phyloP scores from a whole-genome alignment of 92 coral and sea anemone genomes.

The Desmophyllum pertusum region DNA sequence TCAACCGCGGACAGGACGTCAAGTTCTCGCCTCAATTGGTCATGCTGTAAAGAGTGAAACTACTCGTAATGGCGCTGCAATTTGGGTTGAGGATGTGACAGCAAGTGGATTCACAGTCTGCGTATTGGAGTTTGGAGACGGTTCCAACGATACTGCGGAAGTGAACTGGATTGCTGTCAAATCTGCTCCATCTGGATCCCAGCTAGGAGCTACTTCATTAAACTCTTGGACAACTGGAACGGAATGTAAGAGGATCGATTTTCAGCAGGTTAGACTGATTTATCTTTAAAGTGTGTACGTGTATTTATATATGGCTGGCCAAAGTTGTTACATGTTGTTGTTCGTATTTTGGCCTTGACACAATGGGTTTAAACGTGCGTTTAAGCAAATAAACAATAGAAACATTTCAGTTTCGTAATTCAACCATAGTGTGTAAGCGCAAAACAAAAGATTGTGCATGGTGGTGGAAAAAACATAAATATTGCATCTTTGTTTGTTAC shows the following conservation, averaged over 20 bases:
- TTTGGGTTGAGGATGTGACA: slow-evolving; percentile 26
- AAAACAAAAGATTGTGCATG: too few species aligned
- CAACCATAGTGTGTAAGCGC: too few species aligned
- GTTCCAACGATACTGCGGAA: neutral
- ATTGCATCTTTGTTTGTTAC: too few species aligned
- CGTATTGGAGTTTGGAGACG: slow-evolving; percentile 5
- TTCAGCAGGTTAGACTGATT: slow-evolving; percentile 2
- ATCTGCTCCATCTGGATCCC: neutral
- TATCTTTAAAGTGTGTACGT: neutral
- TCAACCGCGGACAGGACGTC: slow-evolving; percentile 14
- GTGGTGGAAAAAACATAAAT: too few species aligned
- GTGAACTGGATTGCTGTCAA: slow-evolving; percentile 12
- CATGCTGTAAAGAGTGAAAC: neutral
- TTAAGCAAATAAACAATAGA: too few species aligned
- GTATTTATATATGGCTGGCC: too few species aligned
- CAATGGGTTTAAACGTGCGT: too few species aligned
- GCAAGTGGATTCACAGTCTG: slow-evolving; percentile 5
- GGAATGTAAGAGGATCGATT: neutral
- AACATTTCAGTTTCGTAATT: too few species aligned
- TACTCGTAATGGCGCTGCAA: slow-evolving; percentile 26
- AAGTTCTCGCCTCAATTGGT: slow-evolving; percentile 24
- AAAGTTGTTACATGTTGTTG: too few species aligned
- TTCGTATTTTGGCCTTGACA: too few species aligned
- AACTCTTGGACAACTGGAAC: slow-evolving; percentile 32
- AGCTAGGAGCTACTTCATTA: neutral